Evolutionary conservation across 2,797 vertebrate species (phyloP).

Genomic region (Typhlichthys eigenmanni): DNA sequence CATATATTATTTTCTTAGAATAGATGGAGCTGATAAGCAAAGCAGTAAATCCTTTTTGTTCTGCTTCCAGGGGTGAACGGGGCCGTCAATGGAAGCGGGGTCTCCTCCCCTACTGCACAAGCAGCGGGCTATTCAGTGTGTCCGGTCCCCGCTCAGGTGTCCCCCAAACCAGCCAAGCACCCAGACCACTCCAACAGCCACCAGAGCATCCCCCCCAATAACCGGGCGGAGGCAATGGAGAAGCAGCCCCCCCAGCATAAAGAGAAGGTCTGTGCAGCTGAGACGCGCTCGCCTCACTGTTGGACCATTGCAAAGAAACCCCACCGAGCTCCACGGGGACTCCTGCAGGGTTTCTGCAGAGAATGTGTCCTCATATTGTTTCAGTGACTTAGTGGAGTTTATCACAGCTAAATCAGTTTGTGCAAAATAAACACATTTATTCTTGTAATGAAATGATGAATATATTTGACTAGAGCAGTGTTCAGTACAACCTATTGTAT

Average conservation of each 20-base stretch:
- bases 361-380: too few species aligned
- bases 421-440: too few species aligned
- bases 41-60: slow-evolving; percentile 33
- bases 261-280: slow-evolving; percentile 86
- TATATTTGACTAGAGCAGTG: too few species aligned
- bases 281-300: neutral
- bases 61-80: slow-evolving; percentile 87
- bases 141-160: slow-evolving; percentile 73
- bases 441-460: too few species aligned
- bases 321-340: too few species aligned
- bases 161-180: slow-evolving; percentile 79
- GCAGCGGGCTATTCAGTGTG: slow-evolving; percentile 78
- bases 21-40: slow-evolving; percentile 43
- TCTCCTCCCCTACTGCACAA: slow-evolving; percentile 81
- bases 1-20: slow-evolving; percentile 27
- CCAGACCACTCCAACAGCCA: slow-evolving; percentile 76
- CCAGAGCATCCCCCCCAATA: slow-evolving; percentile 80
- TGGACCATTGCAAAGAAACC: neutral
- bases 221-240: slow-evolving; percentile 78
- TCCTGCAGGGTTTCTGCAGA: too few species aligned
- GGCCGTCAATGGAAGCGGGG: slow-evolving; percentile 87
- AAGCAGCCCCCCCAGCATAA: slow-evolving; percentile 85
- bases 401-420: too few species aligned
- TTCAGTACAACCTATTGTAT: slow-evolving; percentile 21
- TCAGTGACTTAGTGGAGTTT: too few species aligned